These are phyloP conservation scores for Urocynchramus pylzowi DNA, from an alignment of 2,113 vertebrate genomes.

Conservation along the genomic window DNA sequence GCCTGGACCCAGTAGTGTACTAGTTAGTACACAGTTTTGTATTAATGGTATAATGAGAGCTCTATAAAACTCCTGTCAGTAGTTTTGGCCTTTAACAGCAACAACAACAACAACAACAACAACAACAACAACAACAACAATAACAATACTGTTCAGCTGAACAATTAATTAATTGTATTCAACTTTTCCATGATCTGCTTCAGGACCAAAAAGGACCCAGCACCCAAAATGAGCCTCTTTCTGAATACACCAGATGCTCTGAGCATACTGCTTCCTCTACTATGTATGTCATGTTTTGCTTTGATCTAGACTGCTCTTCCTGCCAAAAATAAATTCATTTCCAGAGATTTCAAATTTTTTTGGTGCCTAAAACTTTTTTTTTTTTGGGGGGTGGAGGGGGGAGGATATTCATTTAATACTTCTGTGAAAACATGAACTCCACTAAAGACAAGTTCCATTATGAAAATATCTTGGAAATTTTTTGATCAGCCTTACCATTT, in stretches of 20 bases:
- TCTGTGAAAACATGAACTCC: neutral
- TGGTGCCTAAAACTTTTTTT: neutral
- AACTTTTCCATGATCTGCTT: neutral
- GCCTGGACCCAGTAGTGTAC: neutral
- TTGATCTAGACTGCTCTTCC: neutral
- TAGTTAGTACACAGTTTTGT: neutral
- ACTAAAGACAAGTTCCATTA: neutral
- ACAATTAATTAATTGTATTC: neutral
- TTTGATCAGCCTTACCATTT: neutral
- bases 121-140: neutral
- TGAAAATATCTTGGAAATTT: neutral
- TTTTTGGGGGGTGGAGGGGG: accelerated
- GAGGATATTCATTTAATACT: neutral
- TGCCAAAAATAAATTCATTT: neutral
- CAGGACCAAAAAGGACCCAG: neutral
- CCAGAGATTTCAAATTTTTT: neutral
- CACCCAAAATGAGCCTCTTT: neutral
- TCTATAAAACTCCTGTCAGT: neutral
- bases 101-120: neutral
- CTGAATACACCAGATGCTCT: neutral
- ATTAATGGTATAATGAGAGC: neutral
- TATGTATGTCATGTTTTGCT: neutral
- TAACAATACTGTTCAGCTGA: neutral
- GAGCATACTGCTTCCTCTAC: neutral
- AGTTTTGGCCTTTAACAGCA: neutral